Base-by-base conservation (phyloP, 2,113 vertebrate species). In the Brienomyrus brachyistius region DNA sequence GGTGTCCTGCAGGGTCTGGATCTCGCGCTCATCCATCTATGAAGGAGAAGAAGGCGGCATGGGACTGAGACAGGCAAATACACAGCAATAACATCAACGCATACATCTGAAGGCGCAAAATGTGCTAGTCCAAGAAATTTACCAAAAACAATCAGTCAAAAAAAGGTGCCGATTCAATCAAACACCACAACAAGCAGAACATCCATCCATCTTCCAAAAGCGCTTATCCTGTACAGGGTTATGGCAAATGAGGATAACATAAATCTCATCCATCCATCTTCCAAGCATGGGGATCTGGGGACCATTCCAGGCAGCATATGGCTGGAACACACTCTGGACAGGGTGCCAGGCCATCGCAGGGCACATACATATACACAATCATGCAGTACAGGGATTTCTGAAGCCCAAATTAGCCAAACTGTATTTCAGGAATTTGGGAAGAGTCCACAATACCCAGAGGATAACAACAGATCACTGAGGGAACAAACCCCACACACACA, bases 11-110 rank as follows among this genome's bases (percentile, higher is more conserved):
- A 94, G 88, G 51, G 94, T 92, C 84, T 93, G 94, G 70, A 93
- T 91, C 87, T 95, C 93, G 27, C 92, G 91, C 86, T 92, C 92
- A 89, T 92, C 91, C 90, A 93, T 82, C 93, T 94, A 89, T 40
- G 35, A 27, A 2, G 19, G 35, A 88, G 31, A 48, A 15, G n/a
- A 70, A 70, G 50, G 5, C n/a, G 35, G n/a, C 8, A 21, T 66
- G 52, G 0, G 4, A 35, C 35, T 80, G 74, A 80, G 74, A 80
- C 74, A 15, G 35, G 70, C 31, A 17, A 7, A 40, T 35, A 77
- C 31, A 77, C 70, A 77, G 27, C 70, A 23, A 77, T 77, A 35
- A 77, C 15, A 0, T 77, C 35, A 77, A 77, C 11, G 31, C n/a
- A 74, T 11, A 2, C 66, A 74, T 15, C 3, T 35, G 11, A 10